phyloP scores from a whole-genome alignment of 2,888 invertebrate genomes.

The Acleris laterana region DNA sequence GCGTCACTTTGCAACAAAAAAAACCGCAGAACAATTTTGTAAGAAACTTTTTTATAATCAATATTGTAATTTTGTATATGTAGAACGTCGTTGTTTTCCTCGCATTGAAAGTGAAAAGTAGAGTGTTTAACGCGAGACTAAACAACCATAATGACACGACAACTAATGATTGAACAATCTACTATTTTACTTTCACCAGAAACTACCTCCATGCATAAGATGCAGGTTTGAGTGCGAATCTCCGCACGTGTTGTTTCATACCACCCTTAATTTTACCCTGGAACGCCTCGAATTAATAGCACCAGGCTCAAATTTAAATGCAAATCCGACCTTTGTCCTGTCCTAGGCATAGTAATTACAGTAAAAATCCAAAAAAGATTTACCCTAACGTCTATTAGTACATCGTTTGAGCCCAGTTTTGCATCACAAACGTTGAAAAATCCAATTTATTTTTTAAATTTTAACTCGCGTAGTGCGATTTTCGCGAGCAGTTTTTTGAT shows the following conservation, averaged over 20 bases:
- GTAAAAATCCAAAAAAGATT: conserved; percentile 48
- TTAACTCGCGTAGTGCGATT: conserved; percentile 46
- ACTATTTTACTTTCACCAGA: too few relatives aligned
- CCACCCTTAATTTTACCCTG: conserved; percentile 39
- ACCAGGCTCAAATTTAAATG: conserved; percentile 70
- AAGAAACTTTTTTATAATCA: too few relatives aligned
- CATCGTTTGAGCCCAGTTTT: conserved; percentile 58
- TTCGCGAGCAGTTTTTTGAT: conserved; percentile 51
- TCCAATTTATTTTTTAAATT: conserved; percentile 65
- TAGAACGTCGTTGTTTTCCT: too few relatives aligned
- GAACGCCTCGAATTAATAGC: conserved; percentile 42
- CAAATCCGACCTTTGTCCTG: conserved; percentile 68
- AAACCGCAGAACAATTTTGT: too few relatives aligned
- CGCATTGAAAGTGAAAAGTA: too few relatives aligned
- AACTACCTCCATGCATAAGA: not conserved
- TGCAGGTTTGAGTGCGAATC: conserved; percentile 11
- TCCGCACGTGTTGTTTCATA: conserved; percentile 23
- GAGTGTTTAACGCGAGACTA: too few relatives aligned
- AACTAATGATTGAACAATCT: too few relatives aligned
- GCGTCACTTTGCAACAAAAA: too few relatives aligned
- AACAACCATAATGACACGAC: too few relatives aligned
- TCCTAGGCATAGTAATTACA: conserved; percentile 62
- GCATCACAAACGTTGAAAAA: conserved; percentile 71
- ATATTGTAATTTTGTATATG: too few relatives aligned
- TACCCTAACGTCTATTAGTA: conserved; percentile 38